A percentile compares a stretch with the other conserved stretches of the same genome.
Evolutionary conservation across 53 echinoderm and acorn worm species (phyloP).

Genomic region (Henricia sp.): DNA sequence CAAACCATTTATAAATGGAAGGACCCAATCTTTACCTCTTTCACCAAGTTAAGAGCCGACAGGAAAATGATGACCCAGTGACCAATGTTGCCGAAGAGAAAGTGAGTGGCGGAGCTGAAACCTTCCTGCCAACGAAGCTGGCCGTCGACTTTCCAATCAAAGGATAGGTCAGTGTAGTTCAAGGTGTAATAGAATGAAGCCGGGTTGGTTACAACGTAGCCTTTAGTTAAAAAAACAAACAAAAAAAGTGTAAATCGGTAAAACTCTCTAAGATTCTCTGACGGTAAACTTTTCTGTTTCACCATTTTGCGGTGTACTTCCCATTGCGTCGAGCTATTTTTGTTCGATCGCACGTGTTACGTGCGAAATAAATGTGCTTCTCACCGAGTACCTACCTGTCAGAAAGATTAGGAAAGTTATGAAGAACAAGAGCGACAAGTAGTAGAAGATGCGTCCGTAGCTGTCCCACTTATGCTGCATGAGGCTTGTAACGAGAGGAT

Average conservation of each 20-base stretch:
- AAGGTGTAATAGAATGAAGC: conserved; percentile 79
- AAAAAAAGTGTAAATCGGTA: neutral
- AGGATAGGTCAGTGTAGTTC: conserved; percentile 29
- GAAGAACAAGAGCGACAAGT: conserved; percentile 80
- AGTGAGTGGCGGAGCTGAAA: conserved; percentile 48
- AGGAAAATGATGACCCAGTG: conserved; percentile 86
- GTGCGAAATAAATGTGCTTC: too few species aligned
- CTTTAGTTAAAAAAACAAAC: neutral
- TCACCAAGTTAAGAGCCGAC: conserved; percentile 75
- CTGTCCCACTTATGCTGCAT: conserved; percentile 93
- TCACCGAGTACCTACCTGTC: conserved; percentile 75
- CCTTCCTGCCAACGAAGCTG: conserved; percentile 59
- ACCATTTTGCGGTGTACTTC: too few species aligned
- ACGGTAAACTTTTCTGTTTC: too few species aligned
- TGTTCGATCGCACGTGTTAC: too few species aligned
- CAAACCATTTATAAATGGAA: too few species aligned
- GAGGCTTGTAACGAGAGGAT: conserved; percentile 76
- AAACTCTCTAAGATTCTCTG: too few species aligned
- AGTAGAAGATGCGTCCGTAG: conserved; percentile 95
- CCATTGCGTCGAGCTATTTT: neutral
- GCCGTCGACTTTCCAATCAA: conserved; percentile 74
- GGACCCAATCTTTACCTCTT: conserved; percentile 90
- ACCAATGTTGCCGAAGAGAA: conserved; percentile 84
- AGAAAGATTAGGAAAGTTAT: conserved; percentile 80
- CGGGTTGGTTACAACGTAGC: conserved; percentile 84